A percentile compares a stretch with the other conserved stretches of the same genome.
Conservation (phyloP, 2,888 invertebrate species). For the Syritta pipiens region DNA sequence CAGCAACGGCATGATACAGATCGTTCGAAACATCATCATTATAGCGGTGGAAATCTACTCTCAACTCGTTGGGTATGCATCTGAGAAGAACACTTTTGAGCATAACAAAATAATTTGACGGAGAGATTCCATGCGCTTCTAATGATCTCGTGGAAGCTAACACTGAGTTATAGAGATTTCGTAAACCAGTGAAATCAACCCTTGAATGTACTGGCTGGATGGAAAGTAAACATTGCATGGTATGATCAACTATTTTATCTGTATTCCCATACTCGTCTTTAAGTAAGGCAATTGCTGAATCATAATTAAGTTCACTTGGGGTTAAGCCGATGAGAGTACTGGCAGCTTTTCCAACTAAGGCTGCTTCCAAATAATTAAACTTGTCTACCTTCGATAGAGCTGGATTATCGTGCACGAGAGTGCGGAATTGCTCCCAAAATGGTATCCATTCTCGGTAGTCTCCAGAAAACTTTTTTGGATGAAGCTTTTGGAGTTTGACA, state of each 20-base stretch:
- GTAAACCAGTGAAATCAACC: neutral
- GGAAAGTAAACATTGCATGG: conserved; percentile 3
- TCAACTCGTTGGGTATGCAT: conserved; percentile 6
- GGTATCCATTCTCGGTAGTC: too few relatives aligned
- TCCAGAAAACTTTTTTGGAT: too few relatives aligned
- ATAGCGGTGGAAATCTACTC: too few relatives aligned
- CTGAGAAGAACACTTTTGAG: conserved; percentile 3
- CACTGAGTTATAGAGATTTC: conserved; percentile 13
- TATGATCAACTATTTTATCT: conserved; percentile 6
- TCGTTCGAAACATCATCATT: neutral
- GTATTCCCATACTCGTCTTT: conserved; percentile 13
- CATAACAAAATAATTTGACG: conserved; percentile 10
- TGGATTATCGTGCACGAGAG: conserved; percentile 1
- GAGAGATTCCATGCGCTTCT: neutral
- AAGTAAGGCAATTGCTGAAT: conserved; percentile 2
- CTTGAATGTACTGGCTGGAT: conserved; percentile 8
- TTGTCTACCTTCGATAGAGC: conserved; percentile 3
- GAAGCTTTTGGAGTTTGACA: neutral
- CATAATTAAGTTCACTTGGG: too few relatives aligned
- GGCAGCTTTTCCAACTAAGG: conserved; percentile 3
- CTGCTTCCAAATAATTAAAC: neutral
- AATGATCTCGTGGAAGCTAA: conserved; percentile 8
- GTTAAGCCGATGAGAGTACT: too few relatives aligned
- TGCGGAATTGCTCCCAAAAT: too few relatives aligned
- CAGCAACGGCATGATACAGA: neutral